Percentiles rank a stretch among this genome's conserved stretches.
Conservation (phyloP, 2,888 invertebrate genomes). For the Perithous albicinctus region DNA sequence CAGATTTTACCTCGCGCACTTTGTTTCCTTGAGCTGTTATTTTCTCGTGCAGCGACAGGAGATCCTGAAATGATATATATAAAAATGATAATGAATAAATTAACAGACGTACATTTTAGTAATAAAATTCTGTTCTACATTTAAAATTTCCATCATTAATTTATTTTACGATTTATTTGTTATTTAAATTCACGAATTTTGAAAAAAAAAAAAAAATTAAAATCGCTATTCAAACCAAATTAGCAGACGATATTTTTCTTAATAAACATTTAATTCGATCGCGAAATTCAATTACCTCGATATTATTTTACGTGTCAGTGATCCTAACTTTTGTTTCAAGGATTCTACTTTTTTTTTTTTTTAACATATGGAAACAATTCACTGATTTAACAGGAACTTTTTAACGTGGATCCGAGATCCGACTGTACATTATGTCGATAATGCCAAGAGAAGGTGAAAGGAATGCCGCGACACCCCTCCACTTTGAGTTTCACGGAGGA, state of each 20-base stretch:
- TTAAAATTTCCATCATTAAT: background rate
- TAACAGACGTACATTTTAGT: background rate
- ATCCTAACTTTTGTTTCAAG: background rate
- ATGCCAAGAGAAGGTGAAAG: constrained; percentile 33
- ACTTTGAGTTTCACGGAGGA: constrained; percentile 1
- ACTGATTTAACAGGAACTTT: background rate
- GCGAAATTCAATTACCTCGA: background rate
- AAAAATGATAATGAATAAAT: background rate
- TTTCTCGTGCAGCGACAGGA: constrained; percentile 77
- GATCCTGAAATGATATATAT: constrained; percentile 35
- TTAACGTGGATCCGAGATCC: background rate
- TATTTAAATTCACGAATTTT: background rate
- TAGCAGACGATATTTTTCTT: background rate
- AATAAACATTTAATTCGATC: background rate
- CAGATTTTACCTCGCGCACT: constrained; percentile 77
- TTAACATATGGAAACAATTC: constrained; percentile 53
- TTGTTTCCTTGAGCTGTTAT: constrained; percentile 85
- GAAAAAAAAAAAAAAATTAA: background rate
- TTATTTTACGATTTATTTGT: background rate
- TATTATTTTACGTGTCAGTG: background rate
- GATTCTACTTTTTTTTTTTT: constrained; percentile 3
- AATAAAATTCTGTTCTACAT: background rate
- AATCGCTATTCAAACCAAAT: background rate
- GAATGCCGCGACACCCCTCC: background rate
- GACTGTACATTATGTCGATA: background rate